Evolutionary conservation across 1,140 invertebrate genomes (phyloP), one percentile per base, ranked within the genome.

Genomic region (Bradysia coprophila): DNA sequence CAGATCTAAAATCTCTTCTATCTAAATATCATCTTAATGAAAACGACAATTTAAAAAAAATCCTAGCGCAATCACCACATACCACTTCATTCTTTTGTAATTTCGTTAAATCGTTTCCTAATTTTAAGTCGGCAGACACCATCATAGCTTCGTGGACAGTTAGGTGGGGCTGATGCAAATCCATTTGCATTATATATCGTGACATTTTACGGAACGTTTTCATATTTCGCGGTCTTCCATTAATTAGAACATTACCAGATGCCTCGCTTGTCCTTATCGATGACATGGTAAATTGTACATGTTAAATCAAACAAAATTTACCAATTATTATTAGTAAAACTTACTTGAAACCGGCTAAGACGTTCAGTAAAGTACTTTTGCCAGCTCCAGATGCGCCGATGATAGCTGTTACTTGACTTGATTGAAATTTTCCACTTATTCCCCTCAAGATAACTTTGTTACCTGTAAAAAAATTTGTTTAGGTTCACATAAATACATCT

Each of bases 151-250:
- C 90, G 18, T 72, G 64, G 1, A 93, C 85, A 1, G 83, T 86
- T 32, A 95, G 74, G 48, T 81, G 73, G 0, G 81, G 83, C 50
- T 92, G 81, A 4, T 90, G 63, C 15, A 91, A 66, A 62, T 95
- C 88, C 42, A 93, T 76, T 56, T 96, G 91, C 87, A 94, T 92
- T 48, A 94, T 94, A 62, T 94, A 95, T 34, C 86, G 73, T 0
- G 87, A 90, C 52, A 87, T 71, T 65, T 87, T 89, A 23, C 81
- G 72, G 63, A 94, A 94, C 32, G 73, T 65, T 11, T 74, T 64
- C 34, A 89, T 59, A 51, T 90, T 69, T 33, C 88, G 65, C 0
- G 75, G 72, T 42, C 72, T 62, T 0, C 81, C 81, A 55, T 93
- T 92, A 3, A 90, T 68, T 23, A 65, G 63, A 19, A 88, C 75